These are phyloP conservation scores for Danio aesculapii DNA, from an alignment of 2,797 vertebrate genomes.

Conservation along the genomic window DNA sequence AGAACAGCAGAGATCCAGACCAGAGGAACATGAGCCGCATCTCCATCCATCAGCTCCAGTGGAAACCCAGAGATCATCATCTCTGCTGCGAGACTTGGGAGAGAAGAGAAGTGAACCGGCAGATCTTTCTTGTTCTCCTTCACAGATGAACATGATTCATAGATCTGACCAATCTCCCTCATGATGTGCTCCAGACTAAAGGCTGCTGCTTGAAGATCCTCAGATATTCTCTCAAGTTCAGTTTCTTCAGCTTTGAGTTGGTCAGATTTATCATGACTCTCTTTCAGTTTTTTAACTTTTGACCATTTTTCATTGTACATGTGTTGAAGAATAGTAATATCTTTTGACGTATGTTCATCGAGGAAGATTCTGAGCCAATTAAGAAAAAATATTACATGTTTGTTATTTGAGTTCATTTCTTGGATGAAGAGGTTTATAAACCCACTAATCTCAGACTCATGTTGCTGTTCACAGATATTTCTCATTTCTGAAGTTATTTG, in stretches of 20 bases:
- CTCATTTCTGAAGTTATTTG: slow-evolving; percentile 64
- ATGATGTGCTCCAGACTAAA: slow-evolving; percentile 5
- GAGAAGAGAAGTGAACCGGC: neutral
- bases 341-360: slow-evolving; percentile 64
- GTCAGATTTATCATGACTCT: neutral
- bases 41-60: slow-evolving; percentile 51
- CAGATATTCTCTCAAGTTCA: neutral
- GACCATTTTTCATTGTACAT: slow-evolving; percentile 66
- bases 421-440: slow-evolving; percentile 7
- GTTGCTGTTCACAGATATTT: slow-evolving; percentile 76
- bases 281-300: slow-evolving; percentile 59
- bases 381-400: slow-evolving; percentile 13
- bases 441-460: neutral
- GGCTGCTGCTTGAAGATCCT: neutral
- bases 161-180: neutral
- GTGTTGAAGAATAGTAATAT: slow-evolving; percentile 53
- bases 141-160: neutral
- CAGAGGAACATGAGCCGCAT: slow-evolving; percentile 74
- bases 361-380: slow-evolving; percentile 65
- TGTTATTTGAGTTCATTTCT: neutral
- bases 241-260: neutral
- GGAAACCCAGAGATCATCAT: slow-evolving; percentile 8
- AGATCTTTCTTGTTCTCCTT: neutral
- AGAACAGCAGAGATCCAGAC: slow-evolving; percentile 67
- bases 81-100: neutral